Percentiles rank a stretch among this genome's conserved stretches.
phyloP scores from a whole-genome alignment of 2,113 vertebrate genomes.

The rat (Rattus norvegicus) region GRCr8 NC_086033.1:98785501-98786000 shows the following conservation, averaged over 20 bases:
- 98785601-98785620: no score
- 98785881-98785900: rapidly evolving
- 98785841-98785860: neutral
- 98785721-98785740: neutral
- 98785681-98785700: neutral
- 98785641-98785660: neutral
- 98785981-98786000: no score
- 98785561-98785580: no score
- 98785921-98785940: neutral
- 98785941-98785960: no score
- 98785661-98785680: neutral
- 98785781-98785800: neutral
- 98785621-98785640: neutral
- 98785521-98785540: no score
- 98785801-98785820: neutral
- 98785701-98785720: neutral
- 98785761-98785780: neutral
- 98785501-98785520: no score
- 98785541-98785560: no score
- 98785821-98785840: neutral
- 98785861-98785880: neutral
- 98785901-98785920: rapidly evolving
- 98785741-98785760: neutral
- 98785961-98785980: neutral
- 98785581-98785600: no score